Evolutionary conservation across 1,140 invertebrate species (phyloP).

Genomic region (Neomicropteryx cornuta): DNA sequence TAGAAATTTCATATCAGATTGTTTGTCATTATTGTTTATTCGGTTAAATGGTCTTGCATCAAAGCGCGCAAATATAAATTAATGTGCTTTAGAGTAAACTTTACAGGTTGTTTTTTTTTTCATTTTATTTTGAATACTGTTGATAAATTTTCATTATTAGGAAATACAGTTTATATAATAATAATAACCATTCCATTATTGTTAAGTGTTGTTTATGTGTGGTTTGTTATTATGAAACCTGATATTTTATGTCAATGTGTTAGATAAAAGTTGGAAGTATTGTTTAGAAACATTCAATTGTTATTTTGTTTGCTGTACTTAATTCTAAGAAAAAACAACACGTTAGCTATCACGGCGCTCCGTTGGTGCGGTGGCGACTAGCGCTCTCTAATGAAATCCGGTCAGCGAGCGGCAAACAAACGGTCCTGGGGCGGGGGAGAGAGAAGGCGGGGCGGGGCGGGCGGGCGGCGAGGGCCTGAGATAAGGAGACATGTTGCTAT

Average conservation of each 20-base stretch:
- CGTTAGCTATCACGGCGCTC: background rate
- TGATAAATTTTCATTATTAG: background rate
- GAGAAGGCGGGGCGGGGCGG: too few species aligned
- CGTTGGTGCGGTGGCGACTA: background rate
- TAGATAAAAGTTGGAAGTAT: background rate
- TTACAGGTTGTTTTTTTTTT: background rate
- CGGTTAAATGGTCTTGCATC: too few species aligned
- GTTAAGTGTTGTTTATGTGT: background rate
- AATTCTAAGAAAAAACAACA: too few species aligned
- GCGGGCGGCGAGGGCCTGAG: too few species aligned
- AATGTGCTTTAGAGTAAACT: too few species aligned
- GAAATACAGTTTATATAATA: background rate
- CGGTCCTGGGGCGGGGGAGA: constrained; percentile 14
- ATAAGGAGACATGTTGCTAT: constrained; percentile 13
- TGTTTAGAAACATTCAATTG: background rate
- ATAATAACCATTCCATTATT: background rate
- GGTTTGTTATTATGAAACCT: background rate
- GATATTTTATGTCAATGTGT: background rate
- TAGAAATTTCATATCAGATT: too few species aligned
- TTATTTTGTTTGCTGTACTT: too few species aligned
- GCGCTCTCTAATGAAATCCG: too few species aligned
- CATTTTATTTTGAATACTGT: background rate
- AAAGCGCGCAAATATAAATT: too few species aligned
- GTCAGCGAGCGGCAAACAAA: constrained; percentile 16
- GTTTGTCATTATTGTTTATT: too few species aligned